A percentile compares a stretch with the other conserved stretches of the same genome.
Evolutionary conservation across 1,140 invertebrate species (phyloP).

Genomic region (honey bee (Apis mellifera)): Amel_HAv3.1 CM009934.2:9050001-9050500

Average conservation of each 20-base stretch:
- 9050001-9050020: not conserved
- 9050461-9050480: not conserved
- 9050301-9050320: not conserved
- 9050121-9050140: not conserved
- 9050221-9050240: not conserved
- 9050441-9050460: not conserved
- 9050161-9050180: not conserved
- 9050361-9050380: not conserved
- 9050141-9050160: not conserved
- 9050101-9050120: not conserved
- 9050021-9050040: too few relatives aligned
- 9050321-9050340: not conserved
- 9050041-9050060: too few relatives aligned
- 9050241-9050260: conserved; percentile 7
- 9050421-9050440: not conserved
- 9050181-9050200: too few relatives aligned
- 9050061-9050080: too few relatives aligned
- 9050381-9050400: not conserved
- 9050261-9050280: not conserved
- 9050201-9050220: not conserved
- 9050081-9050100: too few relatives aligned
- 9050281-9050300: conserved; percentile 2
- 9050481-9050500: not conserved
- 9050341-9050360: not conserved
- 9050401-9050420: not conserved